Base-by-base conservation (phyloP, 2,888 invertebrate genomes). In the Ennomos erosarius region DNA sequence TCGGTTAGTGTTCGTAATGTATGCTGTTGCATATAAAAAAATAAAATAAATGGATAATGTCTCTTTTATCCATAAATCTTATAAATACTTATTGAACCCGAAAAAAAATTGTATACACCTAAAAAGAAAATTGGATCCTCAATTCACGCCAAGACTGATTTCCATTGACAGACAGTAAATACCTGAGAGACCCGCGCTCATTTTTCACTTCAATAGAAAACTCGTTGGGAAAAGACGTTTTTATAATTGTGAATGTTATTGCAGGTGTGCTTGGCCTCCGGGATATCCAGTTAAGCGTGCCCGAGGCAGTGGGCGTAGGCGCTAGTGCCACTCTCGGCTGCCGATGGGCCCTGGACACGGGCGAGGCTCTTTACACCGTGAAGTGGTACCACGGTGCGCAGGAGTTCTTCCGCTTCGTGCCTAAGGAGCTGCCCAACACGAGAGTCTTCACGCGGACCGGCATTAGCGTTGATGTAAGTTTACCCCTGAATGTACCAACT, bases 351-450 rank as follows among this genome's bases (percentile, higher is more conserved):
- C 89, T 96, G 57, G 95, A 96, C 79, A 93, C 94, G 6, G 91
- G 91, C 6, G 96, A 96, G 68, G 93, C 94, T 9, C 91, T 97
- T 8, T 97, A 96, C 87, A 95, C 96, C 37, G 95, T 97, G 69
- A 96, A 96, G 85, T 97, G 96, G 96, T 96, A 96, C 91, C 96
- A 96, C 81, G 96, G 96, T 1, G 87, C 93, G 9, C 93, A 95
- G 68, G 96, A 97, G 85, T 96, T 97, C 93, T 97, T 95, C 90
- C 93, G 96, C 69, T 96, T 94, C 81, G 94, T 96, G 71, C 96
- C 96, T n/a, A 96, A 96, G 81, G 96, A 96, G 79, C 85, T 95
- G 69, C 96, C 96, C n/a, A 95, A 95, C 68, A 95, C 95, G 9
- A 93, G 94, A 62, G 95, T 95, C 49, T 96, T 96, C 81, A 94